Evolutionary conservation across 2,113 vertebrate genomes (phyloP).

Genomic region (Bufo bufo): DNA sequence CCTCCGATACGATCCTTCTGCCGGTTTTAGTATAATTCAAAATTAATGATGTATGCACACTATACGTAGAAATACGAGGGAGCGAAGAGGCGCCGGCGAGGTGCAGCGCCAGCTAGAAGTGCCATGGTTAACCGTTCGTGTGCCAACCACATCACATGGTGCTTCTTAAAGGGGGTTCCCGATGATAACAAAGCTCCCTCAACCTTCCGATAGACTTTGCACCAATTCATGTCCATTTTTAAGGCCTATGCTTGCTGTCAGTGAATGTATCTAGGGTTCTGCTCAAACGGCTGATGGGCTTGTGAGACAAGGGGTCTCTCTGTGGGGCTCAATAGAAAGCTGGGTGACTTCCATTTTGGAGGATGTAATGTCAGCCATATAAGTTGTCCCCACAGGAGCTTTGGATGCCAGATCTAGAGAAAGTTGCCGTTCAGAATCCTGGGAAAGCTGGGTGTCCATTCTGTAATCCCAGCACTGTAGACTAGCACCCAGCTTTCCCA

Average conservation of each 20-base stretch:
- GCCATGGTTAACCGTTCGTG: neutral
- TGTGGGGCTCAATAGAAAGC: too few relatives aligned
- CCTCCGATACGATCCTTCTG: neutral
- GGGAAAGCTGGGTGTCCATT: too few relatives aligned
- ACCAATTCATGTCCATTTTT: neutral
- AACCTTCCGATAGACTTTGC: neutral
- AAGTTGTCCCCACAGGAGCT: too few relatives aligned
- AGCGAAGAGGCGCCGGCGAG: neutral
- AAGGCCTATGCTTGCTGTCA: neutral
- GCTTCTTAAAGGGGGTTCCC: neutral
- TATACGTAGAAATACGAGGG: neutral
- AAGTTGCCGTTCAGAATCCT: too few relatives aligned
- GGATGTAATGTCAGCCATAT: too few relatives aligned
- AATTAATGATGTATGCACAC: constrained; percentile 29
- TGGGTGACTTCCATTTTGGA: too few relatives aligned
- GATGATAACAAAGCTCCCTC: too few relatives aligned
- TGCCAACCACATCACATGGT: neutral
- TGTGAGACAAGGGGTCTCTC: too few relatives aligned
- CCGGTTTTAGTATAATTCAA: constrained; percentile 47
- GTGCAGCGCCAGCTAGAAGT: neutral
- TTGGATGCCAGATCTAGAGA: too few relatives aligned
- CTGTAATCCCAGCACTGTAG: too few relatives aligned
- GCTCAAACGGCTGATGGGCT: too few relatives aligned
- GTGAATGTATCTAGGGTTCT: neutral
- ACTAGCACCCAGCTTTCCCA: too few relatives aligned